Percentiles rank a stretch among this genome's conserved stretches.
Conservation (phyloP, 2,888 invertebrate genomes). For the Phortica okadai region DNA sequence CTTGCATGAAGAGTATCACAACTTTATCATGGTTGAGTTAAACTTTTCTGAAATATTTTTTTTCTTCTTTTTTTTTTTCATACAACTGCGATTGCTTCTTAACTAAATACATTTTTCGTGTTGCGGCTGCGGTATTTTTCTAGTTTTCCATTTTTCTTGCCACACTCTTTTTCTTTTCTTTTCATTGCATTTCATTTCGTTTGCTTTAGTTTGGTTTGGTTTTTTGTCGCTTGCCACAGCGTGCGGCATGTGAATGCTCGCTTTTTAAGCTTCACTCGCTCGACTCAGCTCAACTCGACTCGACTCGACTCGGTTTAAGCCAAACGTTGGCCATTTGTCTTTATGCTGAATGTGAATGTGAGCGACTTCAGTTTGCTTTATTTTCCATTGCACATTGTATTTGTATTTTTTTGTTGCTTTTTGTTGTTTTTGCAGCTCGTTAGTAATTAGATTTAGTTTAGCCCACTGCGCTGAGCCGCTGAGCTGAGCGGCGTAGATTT, state of each 20-base stretch:
- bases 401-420: not conserved
- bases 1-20: not conserved
- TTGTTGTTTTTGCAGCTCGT: conserved; percentile 30
- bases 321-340: conserved; percentile 5
- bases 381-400: conserved; percentile 15
- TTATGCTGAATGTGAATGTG: conserved; percentile 41
- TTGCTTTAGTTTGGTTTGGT: not conserved
- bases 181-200: conserved; percentile 1
- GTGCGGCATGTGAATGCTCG: conserved; percentile 19
- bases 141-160: conserved; percentile 9
- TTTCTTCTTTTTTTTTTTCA: not conserved
- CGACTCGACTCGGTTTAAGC: conserved; percentile 10
- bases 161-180: conserved; percentile 10
- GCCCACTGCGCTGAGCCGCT: conserved; percentile 48
- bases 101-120: conserved; percentile 33
- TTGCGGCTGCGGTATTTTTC: conserved; percentile 27
- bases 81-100: not conserved
- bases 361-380: conserved; percentile 38
- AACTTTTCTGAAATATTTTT: not conserved
- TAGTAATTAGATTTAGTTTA: conserved; percentile 67
- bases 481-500: conserved; percentile 45
- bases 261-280: conserved; percentile 25
- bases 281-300: conserved; percentile 41
- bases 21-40: not conserved
- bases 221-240: too few relatives aligned